Conservation (phyloP, 1,140 invertebrate species). For the Zaprionus davidi region DNA sequence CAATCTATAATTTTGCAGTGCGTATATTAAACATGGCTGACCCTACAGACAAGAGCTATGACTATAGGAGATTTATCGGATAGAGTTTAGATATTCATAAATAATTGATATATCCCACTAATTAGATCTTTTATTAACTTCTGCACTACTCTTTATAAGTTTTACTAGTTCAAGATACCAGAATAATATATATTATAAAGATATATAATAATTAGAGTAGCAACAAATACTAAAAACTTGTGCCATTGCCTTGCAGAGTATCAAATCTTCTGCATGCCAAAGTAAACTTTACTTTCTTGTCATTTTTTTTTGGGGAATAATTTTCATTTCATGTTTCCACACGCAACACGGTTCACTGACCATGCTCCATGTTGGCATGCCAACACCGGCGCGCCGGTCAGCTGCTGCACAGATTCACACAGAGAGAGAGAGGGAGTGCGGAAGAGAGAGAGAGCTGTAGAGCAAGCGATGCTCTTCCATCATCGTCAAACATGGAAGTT, state of each 20-base stretch:
- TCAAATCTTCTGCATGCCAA: neutral
- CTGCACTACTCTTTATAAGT: too few relatives aligned
- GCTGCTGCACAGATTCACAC: conserved; percentile 25
- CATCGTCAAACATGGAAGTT: conserved; percentile 17
- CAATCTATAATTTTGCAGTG: too few relatives aligned
- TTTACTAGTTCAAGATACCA: too few relatives aligned
- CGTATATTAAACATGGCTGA: too few relatives aligned
- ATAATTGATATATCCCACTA: too few relatives aligned
- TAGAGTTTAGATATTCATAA: too few relatives aligned
- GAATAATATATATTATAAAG: too few relatives aligned
- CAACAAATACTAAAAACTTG: too few relatives aligned
- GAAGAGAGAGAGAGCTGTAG: conserved; percentile 7
- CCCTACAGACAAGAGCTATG: too few relatives aligned
- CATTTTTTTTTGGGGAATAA: conserved; percentile 48
- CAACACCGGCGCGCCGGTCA: conserved; percentile 50
- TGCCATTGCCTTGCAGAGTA: neutral
- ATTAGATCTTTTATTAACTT: too few relatives aligned
- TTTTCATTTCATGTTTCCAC: conserved; percentile 56
- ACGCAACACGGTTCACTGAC: conserved; percentile 65
- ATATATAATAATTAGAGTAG: too few relatives aligned
- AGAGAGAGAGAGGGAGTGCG: conserved; percentile 21
- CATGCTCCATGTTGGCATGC: conserved; percentile 43
- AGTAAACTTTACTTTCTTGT: neutral
- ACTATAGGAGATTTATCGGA: too few relatives aligned
- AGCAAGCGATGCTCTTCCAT: conserved; percentile 33